Evolutionary conservation across 2,797 vertebrate genomes (phyloP).

Genomic region (Pseudopleuronectes americanus): DNA sequence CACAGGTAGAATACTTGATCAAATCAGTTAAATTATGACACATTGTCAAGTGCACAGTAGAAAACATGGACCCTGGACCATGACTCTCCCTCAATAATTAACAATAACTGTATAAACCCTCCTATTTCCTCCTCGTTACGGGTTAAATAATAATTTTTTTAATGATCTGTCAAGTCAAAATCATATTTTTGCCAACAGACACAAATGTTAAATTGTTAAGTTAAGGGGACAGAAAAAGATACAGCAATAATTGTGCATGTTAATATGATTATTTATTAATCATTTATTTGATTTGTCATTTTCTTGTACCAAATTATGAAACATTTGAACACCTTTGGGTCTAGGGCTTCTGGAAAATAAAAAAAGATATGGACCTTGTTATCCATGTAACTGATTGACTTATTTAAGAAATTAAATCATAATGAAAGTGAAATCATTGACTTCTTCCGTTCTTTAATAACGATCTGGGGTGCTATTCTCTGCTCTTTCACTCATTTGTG

Average conservation of each 20-base stretch:
- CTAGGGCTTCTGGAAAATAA: neutral
- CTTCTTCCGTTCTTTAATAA: fast-evolving
- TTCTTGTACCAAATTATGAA: neutral
- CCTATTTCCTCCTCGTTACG: neutral
- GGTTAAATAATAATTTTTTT: neutral
- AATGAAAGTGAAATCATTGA: neutral
- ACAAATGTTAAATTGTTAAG: neutral
- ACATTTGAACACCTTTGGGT: neutral
- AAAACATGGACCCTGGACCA: neutral
- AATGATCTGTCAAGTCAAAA: neutral
- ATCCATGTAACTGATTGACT: neutral
- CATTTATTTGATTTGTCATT: neutral
- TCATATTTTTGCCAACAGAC: neutral
- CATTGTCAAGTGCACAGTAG: neutral
- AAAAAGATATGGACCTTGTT: no score
- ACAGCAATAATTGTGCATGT: no score
- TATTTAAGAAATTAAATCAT: neutral
- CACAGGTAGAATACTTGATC: neutral
- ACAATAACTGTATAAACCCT: no score
- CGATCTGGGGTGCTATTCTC: neutral
- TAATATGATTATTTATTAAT: no score
- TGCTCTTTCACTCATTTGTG: neutral
- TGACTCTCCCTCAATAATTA: neutral
- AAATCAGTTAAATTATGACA: neutral
- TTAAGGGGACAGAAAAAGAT: no score